Evolutionary conservation across 2,888 invertebrate species (phyloP).

Genomic region (Xanthorhoe designata): DNA sequence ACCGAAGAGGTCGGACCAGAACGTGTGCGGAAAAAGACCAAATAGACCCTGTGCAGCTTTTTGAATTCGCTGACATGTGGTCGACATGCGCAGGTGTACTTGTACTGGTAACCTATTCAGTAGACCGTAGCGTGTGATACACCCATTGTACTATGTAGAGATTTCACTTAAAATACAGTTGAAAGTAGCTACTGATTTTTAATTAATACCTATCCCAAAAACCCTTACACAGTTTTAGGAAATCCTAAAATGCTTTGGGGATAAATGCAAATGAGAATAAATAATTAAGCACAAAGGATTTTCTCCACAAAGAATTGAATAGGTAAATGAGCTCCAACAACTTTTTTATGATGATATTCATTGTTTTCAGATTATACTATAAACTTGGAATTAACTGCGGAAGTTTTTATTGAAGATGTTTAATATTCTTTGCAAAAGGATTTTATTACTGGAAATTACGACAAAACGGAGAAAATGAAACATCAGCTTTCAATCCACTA

Average conservation of each 20-base stretch:
- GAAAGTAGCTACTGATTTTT: too few relatives aligned
- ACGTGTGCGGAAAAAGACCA: too few relatives aligned
- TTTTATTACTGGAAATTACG: constrained; percentile 23
- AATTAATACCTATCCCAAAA: too few relatives aligned
- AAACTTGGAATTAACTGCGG: constrained; percentile 27
- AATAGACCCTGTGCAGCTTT: too few relatives aligned
- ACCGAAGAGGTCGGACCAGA: too few relatives aligned
- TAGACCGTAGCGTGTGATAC: too few relatives aligned
- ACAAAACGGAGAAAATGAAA: neutral
- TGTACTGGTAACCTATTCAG: too few relatives aligned
- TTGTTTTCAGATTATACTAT: constrained; percentile 38
- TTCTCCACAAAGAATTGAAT: constrained; percentile 25
- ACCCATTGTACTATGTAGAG: too few relatives aligned
- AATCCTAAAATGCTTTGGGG: neutral
- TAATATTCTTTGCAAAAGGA: constrained; percentile 35
- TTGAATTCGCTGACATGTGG: too few relatives aligned
- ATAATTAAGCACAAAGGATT: constrained; percentile 35
- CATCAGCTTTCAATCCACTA: neutral
- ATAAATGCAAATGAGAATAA: constrained; percentile 24
- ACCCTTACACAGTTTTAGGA: neutral
- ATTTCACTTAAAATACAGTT: too few relatives aligned
- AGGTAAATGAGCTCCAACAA: constrained; percentile 33
- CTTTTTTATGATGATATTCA: constrained; percentile 39
- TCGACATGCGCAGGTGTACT: too few relatives aligned
- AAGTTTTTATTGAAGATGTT: constrained; percentile 36